Percentiles rank a stretch among this genome's conserved stretches.
Evolutionary conservation across 2,888 invertebrate species (phyloP).

Genomic region (Drosophila testacea): DNA sequence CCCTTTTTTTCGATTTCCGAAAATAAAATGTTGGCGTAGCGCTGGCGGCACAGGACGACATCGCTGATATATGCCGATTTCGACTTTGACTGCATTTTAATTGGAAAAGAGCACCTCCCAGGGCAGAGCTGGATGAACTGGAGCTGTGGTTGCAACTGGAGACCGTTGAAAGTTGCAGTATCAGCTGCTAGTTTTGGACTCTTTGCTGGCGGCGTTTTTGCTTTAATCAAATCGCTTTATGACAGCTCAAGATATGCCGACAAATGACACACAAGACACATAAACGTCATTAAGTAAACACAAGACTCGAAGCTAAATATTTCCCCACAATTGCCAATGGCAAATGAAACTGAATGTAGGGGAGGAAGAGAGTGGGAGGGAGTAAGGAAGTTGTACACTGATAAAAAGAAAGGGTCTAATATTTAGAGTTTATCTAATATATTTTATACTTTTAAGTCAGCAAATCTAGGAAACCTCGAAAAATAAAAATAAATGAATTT

Average conservation of each 20-base stretch:
- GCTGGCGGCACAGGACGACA: slow-evolving; percentile 54
- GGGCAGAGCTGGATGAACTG: slow-evolving; percentile 25
- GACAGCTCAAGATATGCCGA: slow-evolving; percentile 78
- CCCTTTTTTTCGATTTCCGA: slow-evolving; percentile 76
- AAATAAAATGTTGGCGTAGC: slow-evolving; percentile 69
- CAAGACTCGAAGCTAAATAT: slow-evolving; percentile 23
- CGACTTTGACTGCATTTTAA: slow-evolving; percentile 69
- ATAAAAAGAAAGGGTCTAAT: too few relatives aligned
- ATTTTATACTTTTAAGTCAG: too few relatives aligned
- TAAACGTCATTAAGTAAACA: slow-evolving; percentile 78
- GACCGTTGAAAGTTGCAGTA: slow-evolving; percentile 26
- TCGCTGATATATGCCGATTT: slow-evolving; percentile 22
- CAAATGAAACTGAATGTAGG: slow-evolving; percentile 12
- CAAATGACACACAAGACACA: slow-evolving; percentile 78
- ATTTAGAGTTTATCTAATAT: too few relatives aligned
- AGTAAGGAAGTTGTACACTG: not conserved
- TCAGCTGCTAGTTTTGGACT: slow-evolving; percentile 52
- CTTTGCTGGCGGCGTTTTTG: slow-evolving; percentile 63
- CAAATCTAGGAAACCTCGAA: too few relatives aligned
- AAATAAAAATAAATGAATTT: too few relatives aligned
- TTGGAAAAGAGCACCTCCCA: slow-evolving; percentile 66
- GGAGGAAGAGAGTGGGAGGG: slow-evolving; percentile 3
- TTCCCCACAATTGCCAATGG: slow-evolving; percentile 14
- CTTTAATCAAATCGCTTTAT: slow-evolving; percentile 83
- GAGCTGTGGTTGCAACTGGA: slow-evolving; percentile 27